These are phyloP conservation scores for Syngnathus floridae DNA, from an alignment of 2,113 vertebrate species.

Conservation along the genomic window DNA sequence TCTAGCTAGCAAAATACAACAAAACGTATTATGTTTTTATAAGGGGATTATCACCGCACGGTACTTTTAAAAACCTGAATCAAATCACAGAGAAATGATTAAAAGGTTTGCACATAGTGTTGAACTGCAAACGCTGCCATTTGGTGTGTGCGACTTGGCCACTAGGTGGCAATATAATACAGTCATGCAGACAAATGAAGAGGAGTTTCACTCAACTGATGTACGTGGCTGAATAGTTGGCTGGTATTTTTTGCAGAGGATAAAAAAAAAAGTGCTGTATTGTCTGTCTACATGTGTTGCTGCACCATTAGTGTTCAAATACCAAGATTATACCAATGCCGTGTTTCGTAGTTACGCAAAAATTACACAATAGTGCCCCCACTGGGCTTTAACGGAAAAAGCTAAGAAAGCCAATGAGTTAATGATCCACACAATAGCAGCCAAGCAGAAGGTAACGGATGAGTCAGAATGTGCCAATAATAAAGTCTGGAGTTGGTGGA, in stretches of 20 bases:
- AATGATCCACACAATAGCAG: neutral
- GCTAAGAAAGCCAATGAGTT: neutral
- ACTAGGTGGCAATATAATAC: neutral
- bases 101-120: no score
- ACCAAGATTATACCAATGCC: no score
- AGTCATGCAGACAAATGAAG: neutral
- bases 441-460: slow-evolving; percentile 3
- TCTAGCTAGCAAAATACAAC: no score
- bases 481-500: slow-evolving; percentile 1
- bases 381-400: neutral
- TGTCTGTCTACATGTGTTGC: neutral
- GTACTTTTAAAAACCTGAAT: no score
- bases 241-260: no score
- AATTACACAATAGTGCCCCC: neutral
- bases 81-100: no score
- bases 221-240: no score
- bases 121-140: no score
- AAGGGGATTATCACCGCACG: no score
- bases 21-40: no score
- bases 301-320: neutral
- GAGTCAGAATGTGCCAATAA: slow-evolving; percentile 3
- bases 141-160: neutral
- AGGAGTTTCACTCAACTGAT: neutral
- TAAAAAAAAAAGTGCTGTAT: no score
- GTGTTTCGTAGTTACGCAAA: no score